phyloP scores from a whole-genome alignment of 2,797 vertebrate genomes.

The Rhodeus uyekii region DNA sequence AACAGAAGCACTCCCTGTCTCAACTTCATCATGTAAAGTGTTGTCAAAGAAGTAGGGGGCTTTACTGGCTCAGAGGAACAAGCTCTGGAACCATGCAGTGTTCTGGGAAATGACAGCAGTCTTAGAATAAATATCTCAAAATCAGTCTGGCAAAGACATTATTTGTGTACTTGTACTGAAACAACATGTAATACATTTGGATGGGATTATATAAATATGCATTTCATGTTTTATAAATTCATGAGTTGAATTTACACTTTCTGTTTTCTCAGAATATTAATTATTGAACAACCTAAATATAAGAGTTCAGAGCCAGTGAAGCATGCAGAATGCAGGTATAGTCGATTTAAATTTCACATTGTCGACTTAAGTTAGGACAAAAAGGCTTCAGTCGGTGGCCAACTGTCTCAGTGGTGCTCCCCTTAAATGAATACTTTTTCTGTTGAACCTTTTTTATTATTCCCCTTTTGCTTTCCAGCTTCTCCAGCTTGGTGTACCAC shows the following conservation, averaged over 20 bases:
- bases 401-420: background rate
- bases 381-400: background rate
- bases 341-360: slow-evolving; percentile 11
- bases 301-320: slow-evolving; percentile 14
- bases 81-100: background rate
- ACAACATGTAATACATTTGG: slow-evolving; percentile 33
- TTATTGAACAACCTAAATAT: slow-evolving; percentile 34
- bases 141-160: background rate
- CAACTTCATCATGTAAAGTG: background rate
- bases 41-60: background rate
- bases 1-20: background rate
- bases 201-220: slow-evolving; percentile 35
- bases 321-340: slow-evolving; percentile 1
- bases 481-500: background rate
- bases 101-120: slow-evolving; percentile 29
- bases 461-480: background rate
- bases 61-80: slow-evolving; percentile 24
- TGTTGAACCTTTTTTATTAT: background rate
- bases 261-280: slow-evolving; percentile 26
- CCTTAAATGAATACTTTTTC: background rate
- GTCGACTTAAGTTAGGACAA: slow-evolving; percentile 25
- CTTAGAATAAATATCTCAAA: slow-evolving; percentile 31
- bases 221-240: slow-evolving; percentile 32
- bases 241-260: slow-evolving; percentile 40
- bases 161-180: slow-evolving; percentile 14